Evolutionary conservation across 2,888 invertebrate species (phyloP).

Genomic region (Phortica magna): DNA sequence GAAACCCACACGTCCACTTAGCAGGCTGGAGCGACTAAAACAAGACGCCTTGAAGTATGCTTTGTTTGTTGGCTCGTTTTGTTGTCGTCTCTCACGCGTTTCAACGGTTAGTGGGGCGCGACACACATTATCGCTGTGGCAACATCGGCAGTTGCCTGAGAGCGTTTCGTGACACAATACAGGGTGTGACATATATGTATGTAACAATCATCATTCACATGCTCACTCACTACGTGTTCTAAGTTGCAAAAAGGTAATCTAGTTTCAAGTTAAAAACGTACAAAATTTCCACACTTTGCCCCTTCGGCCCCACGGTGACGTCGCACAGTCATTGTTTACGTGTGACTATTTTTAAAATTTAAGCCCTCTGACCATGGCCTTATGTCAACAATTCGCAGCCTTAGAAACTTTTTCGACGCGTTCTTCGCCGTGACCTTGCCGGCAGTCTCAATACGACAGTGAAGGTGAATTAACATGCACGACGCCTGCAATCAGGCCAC

Average conservation of each 20-base stretch:
- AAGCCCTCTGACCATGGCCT: constrained; percentile 58
- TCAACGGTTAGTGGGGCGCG: not conserved
- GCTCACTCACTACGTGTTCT: constrained; percentile 26
- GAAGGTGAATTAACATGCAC: constrained; percentile 1
- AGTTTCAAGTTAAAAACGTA: constrained; percentile 70
- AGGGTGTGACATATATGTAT: constrained; percentile 31
- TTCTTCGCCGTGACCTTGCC: constrained; percentile 58
- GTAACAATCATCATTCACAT: constrained; percentile 10
- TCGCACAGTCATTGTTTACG: not conserved
- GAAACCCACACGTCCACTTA: constrained; percentile 9
- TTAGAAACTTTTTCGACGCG: constrained; percentile 46
- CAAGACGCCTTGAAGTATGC: constrained; percentile 49
- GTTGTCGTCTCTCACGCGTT: not conserved
- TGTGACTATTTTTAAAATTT: constrained; percentile 57
- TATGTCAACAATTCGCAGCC: constrained; percentile 56
- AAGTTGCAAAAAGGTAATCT: constrained; percentile 61
- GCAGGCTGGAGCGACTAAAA: constrained; percentile 23
- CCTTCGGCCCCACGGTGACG: not conserved
- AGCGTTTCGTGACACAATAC: constrained; percentile 66
- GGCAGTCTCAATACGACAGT: not conserved
- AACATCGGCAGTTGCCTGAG: constrained; percentile 48
- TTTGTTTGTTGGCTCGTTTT: constrained; percentile 40
- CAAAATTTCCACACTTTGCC: constrained; percentile 57
- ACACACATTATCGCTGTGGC: constrained; percentile 24
- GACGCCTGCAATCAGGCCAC: not conserved